Evolutionary conservation across 2,797 vertebrate genomes (phyloP).

Genomic region (Micromesistius poutassou): DNA sequence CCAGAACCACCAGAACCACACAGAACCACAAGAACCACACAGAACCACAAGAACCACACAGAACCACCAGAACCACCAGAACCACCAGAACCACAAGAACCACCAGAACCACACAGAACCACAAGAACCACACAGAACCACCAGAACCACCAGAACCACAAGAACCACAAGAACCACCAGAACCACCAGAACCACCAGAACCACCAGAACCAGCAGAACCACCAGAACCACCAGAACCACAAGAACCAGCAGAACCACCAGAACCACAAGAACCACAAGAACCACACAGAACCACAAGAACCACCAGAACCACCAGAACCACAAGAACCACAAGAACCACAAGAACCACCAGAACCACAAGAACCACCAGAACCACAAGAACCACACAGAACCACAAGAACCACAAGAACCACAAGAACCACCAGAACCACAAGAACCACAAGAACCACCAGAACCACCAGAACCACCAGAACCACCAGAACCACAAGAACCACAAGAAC

Average conservation of each 20-base stretch:
- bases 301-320: too few relatives aligned
- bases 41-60: not conserved
- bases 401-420: too few relatives aligned
- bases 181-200: too few relatives aligned
- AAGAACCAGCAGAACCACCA: not conserved
- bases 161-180: not conserved
- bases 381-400: not conserved
- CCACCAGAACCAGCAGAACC: too few relatives aligned
- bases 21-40: not conserved
- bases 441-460: not conserved
- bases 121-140: not conserved
- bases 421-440: too few relatives aligned
- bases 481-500: not conserved
- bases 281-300: not conserved
- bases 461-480: too few relatives aligned
- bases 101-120: not conserved
- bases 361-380: not conserved
- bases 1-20: not conserved
- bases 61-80: not conserved
- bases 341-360: not conserved
- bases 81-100: not conserved
- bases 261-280: too few relatives aligned
- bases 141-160: not conserved
- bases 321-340: not conserved
- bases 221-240: not conserved